Conservation (phyloP, 2,797 vertebrate species). For the Sebastes trivittatus region DNA sequence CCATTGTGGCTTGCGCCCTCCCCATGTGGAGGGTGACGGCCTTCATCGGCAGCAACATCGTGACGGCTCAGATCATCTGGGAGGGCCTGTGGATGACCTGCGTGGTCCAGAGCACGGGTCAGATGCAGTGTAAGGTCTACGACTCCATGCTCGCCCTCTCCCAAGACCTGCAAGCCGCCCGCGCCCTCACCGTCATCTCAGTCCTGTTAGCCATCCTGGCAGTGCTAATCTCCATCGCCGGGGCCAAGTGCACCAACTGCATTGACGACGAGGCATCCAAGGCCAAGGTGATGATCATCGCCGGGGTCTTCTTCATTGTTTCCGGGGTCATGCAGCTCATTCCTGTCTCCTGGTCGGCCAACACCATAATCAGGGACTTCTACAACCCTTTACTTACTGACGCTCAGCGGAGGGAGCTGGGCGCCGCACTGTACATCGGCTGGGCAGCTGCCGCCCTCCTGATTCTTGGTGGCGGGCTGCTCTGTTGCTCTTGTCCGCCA, state of each 20-base stretch:
- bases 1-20: slow-evolving; percentile 88
- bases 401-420: slow-evolving; percentile 90
- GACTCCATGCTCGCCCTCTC: slow-evolving; percentile 89
- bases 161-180: slow-evolving; percentile 91
- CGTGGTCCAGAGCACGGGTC: slow-evolving; percentile 91
- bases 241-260: slow-evolving; percentile 95
- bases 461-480: slow-evolving; percentile 89
- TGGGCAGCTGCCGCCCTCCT: slow-evolving; percentile 89
- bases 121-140: slow-evolving; percentile 92
- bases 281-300: slow-evolving; percentile 92
- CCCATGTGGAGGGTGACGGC: slow-evolving; percentile 94
- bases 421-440: slow-evolving; percentile 90
- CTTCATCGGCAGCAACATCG: slow-evolving; percentile 94
- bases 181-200: slow-evolving; percentile 89
- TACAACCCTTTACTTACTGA: slow-evolving; percentile 88
- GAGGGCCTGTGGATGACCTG: slow-evolving; percentile 93
- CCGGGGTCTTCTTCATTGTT: slow-evolving; percentile 90
- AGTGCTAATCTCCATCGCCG: slow-evolving; percentile 88
- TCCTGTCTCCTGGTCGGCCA: slow-evolving; percentile 93
- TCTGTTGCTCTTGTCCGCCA: slow-evolving; percentile 94
- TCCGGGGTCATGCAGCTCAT: slow-evolving; percentile 90
- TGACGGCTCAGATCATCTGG: slow-evolving; percentile 91
- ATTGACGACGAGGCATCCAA: slow-evolving; percentile 92
- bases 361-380: slow-evolving; percentile 94
- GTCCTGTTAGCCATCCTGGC: slow-evolving; percentile 88